Evolutionary conservation across 2,888 invertebrate genomes (phyloP).

Genomic region (Drosophila anceps): DNA sequence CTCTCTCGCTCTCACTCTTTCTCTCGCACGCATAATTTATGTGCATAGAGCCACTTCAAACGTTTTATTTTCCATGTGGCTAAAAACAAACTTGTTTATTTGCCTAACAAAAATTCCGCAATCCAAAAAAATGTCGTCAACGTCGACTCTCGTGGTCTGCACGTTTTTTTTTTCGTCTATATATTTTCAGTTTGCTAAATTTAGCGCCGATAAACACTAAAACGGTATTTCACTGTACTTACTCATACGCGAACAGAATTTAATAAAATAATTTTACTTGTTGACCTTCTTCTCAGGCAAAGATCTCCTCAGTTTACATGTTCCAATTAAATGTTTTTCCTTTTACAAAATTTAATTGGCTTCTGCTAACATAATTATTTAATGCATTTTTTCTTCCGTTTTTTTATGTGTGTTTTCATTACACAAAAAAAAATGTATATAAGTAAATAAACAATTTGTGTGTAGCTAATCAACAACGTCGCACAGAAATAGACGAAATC

Average conservation of each 20-base stretch:
- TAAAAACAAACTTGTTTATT: slow-evolving; percentile 63
- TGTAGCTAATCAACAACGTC: slow-evolving; percentile 44
- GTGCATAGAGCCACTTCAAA: slow-evolving; percentile 47
- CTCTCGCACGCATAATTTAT: slow-evolving; percentile 48
- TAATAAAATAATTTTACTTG: neutral
- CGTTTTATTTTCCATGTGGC: slow-evolving; percentile 37
- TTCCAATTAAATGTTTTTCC: neutral
- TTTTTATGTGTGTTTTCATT: slow-evolving; percentile 9
- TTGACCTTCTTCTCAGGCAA: slow-evolving; percentile 11
- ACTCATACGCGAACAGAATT: neutral
- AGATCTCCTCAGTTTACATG: slow-evolving; percentile 1
- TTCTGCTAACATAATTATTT: neutral
- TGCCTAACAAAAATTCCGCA: slow-evolving; percentile 59
- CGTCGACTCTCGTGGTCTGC: slow-evolving; percentile 62
- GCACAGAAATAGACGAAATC: slow-evolving; percentile 40
- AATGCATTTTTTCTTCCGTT: neutral
- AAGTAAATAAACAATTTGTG: slow-evolving; percentile 50
- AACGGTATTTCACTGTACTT: slow-evolving; percentile 7
- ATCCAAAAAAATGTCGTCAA: slow-evolving; percentile 31
- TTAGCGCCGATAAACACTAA: slow-evolving; percentile 23
- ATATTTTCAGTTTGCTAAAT: slow-evolving; percentile 18
- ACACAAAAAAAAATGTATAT: neutral
- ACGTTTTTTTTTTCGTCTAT: slow-evolving; percentile 59
- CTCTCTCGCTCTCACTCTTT: neutral
- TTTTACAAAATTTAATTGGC: neutral